Evolutionary conservation across 2,113 vertebrate genomes (phyloP), one percentile per base, ranked within the genome.

Genomic region (Coreoperca whiteheadi): DNA sequence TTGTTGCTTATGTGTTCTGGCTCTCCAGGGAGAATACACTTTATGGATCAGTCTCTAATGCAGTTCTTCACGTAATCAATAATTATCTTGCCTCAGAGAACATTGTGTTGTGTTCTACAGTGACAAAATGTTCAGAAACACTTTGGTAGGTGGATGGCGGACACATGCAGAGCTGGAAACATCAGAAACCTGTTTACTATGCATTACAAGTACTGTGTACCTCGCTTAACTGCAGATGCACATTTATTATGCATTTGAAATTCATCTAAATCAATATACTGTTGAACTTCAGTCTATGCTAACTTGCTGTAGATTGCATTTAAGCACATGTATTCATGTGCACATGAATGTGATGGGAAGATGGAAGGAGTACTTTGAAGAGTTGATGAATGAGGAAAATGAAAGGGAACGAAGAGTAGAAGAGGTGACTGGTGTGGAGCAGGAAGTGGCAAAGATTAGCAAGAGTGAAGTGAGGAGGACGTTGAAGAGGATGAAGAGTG

Each of bases 241-340:
- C 34, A 64, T 79, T 79, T 71, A 53, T 64, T 56, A 83, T 87
- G 73, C 79, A 83, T 91, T 81, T 68, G 25, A 81, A 81, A 85
- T 64, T 37, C 46, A 74, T 32, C 23, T n/a, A 37, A 87, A 48
- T 74, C 82, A 79, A 80, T 77, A 71, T 20, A 50, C 51, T 16
- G 39, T 60, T 67, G 43, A 75, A 60, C 80, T 46, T 43, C 3
- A 57, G 68, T 71, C 37, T 30, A 20, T 43, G 59, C n/a, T 71
- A 70, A 53, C n/a, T 12, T 76, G 59, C 68, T 63, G 20, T 57
- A 43, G 25, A 61, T 79, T 74, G 60, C 18, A 70, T 79, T 28
- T 57, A 81, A 56, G 54, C 39, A 15, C n/a, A n/a, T n/a, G n/a
- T n/a, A n/a, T n/a, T n/a, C n/a, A n/a, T n/a, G n/a, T n/a, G n/a